Conservation (phyloP, 2,888 invertebrate species). For the Brachynemurus nebulosus region DNA sequence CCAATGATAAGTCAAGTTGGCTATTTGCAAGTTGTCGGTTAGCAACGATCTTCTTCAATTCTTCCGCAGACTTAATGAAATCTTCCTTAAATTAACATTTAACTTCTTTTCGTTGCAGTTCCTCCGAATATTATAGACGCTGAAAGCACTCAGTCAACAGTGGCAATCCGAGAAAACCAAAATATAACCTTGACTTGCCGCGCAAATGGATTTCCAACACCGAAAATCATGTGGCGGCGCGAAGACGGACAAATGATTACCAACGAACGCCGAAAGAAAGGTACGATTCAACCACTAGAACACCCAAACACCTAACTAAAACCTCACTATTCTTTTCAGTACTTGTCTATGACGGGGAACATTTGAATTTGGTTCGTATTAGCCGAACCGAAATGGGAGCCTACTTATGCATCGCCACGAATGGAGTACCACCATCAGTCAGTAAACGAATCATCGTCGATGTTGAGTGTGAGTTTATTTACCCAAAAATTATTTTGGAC, state of each 20-base stretch:
- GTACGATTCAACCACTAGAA: no score
- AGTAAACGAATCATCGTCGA: conserved; percentile 85
- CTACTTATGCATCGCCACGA: conserved; percentile 71
- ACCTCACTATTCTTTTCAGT: conserved; percentile 41
- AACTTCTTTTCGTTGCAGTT: conserved; percentile 41
- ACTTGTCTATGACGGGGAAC: conserved; percentile 70
- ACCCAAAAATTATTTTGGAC: background rate
- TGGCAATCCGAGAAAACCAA: conserved; percentile 85
- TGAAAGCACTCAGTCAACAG: conserved; percentile 80
- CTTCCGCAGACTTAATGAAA: background rate
- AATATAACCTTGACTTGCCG: conserved; percentile 86
- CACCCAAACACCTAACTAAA: background rate
- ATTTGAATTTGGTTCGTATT: conserved; percentile 72
- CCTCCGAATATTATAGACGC: conserved; percentile 88
- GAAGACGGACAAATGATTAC: conserved; percentile 81
- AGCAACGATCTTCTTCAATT: no score
- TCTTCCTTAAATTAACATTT: background rate
- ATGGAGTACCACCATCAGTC: conserved; percentile 81
- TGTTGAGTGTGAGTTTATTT: conserved; percentile 73
- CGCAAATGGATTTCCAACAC: conserved; percentile 81
- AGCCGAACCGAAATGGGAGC: conserved; percentile 80
- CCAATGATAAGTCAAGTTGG: conserved; percentile 94
- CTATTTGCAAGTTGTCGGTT: conserved; percentile 84
- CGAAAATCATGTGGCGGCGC: conserved; percentile 85
- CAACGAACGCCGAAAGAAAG: conserved; percentile 75